A percentile compares a stretch with the other conserved stretches of the same genome.
Evolutionary conservation across 2,797 vertebrate species (phyloP).

Genomic region (Tokudaia tokunoshimensis): DNA sequence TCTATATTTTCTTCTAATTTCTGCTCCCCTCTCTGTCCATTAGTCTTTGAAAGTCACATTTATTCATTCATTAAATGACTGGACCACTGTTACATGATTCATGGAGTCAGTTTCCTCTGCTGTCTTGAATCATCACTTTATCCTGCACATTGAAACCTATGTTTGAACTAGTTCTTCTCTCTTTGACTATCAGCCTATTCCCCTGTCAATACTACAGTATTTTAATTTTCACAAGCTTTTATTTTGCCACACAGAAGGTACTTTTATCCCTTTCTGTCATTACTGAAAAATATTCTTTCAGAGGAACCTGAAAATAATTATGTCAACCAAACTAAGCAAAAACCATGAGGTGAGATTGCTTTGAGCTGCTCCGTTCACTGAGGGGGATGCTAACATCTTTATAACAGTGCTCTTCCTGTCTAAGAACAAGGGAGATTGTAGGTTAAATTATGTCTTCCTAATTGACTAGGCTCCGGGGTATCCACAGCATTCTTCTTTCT

Average conservation of each 20-base stretch:
- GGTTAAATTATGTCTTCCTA: neutral
- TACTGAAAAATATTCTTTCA: neutral
- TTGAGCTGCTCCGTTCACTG: neutral
- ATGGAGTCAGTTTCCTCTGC: neutral
- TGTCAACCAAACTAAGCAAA: neutral
- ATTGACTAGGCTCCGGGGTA: neutral
- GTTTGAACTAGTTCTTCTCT: neutral
- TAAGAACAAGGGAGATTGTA: neutral
- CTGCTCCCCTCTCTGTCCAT: neutral
- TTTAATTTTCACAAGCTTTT: neutral
- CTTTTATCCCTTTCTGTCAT: neutral
- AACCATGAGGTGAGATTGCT: neutral
- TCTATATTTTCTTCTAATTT: neutral
- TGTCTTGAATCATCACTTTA: neutral
- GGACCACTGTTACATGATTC: neutral
- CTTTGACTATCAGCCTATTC: neutral
- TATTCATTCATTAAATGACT: neutral
- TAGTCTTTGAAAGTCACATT: neutral
- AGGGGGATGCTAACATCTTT: neutral
- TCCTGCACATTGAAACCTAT: rapidly evolving
- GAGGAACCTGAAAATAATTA: constrained; percentile 55
- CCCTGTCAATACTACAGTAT: neutral
- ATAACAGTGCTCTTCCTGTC: neutral
- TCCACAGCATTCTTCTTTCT: neutral
- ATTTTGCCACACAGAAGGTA: neutral